Evolutionary conservation across 2,888 invertebrate species (phyloP).

Genomic region (Conus canariensis): DNA sequence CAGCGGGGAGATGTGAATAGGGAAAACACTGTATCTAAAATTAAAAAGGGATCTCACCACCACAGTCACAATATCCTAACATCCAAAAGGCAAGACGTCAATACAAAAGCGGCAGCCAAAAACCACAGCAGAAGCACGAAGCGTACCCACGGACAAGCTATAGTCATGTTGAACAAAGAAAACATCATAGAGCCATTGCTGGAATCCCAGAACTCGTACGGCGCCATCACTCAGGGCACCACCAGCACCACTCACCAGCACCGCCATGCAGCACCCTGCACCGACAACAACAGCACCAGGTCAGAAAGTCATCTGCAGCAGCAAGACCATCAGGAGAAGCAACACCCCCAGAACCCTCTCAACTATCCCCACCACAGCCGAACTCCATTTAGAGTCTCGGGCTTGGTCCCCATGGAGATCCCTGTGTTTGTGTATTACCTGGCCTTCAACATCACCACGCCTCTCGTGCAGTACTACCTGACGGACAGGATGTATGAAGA

Average conservation of each 20-base stretch:
- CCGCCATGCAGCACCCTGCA: neutral
- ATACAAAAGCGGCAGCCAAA: too few relatives aligned
- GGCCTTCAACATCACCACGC: neutral
- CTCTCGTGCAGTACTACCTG: neutral
- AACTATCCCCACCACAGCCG: neutral
- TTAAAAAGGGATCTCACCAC: too few relatives aligned
- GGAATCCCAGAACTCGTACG: neutral
- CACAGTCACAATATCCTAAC: neutral
- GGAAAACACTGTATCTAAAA: too few relatives aligned
- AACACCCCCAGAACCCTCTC: neutral
- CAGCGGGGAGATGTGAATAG: too few relatives aligned
- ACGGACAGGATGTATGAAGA: neutral
- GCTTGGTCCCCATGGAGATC: neutral
- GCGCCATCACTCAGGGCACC: neutral
- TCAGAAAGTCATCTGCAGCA: too few relatives aligned
- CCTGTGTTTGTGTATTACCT: neutral
- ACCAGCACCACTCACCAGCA: neutral
- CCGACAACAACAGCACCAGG: neutral
- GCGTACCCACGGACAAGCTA: too few relatives aligned
- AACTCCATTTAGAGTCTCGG: neutral
- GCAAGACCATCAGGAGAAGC: neutral
- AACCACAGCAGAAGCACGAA: too few relatives aligned
- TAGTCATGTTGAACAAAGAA: neutral
- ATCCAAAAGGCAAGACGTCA: neutral
- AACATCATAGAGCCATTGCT: neutral